Evolutionary conservation across 2,797 vertebrate genomes (phyloP).

Genomic region (Pelodytes ibericus): DNA sequence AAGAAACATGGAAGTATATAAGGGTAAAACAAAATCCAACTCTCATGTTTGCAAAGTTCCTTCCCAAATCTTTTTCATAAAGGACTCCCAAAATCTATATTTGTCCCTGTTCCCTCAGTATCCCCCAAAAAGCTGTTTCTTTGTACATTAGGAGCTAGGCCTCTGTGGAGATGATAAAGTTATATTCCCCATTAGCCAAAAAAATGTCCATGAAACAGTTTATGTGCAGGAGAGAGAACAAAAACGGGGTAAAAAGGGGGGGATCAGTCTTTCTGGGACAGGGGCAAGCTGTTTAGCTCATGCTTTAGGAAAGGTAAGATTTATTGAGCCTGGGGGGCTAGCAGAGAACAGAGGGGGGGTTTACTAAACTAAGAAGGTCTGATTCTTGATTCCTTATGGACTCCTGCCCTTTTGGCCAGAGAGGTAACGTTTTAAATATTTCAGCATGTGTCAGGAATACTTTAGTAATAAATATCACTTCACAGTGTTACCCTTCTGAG

Average conservation of each 20-base stretch:
- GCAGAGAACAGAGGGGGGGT: not conserved
- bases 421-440: not conserved
- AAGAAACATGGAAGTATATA: too few species aligned
- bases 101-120: too few species aligned
- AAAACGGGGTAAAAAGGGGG: not conserved
- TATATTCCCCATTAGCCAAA: not conserved
- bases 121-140: too few species aligned
- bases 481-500: not conserved
- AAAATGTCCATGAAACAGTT: too few species aligned
- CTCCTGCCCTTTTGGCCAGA: not conserved
- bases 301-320: not conserved
- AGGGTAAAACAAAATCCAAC: too few species aligned
- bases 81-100: too few species aligned
- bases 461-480: not conserved
- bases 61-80: too few species aligned
- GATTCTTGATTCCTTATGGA: not conserved
- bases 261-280: not conserved
- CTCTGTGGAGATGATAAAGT: too few species aligned
- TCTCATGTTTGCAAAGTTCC: too few species aligned
- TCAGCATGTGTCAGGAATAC: not conserved
- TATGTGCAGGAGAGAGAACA: not conserved
- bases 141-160: too few species aligned
- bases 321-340: conserved; percentile 1
- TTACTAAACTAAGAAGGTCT: not conserved
- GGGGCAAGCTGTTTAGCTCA: not conserved